Conservation (phyloP, 1,140 invertebrate genomes). For the Mizuhopecten yessoensis region DNA sequence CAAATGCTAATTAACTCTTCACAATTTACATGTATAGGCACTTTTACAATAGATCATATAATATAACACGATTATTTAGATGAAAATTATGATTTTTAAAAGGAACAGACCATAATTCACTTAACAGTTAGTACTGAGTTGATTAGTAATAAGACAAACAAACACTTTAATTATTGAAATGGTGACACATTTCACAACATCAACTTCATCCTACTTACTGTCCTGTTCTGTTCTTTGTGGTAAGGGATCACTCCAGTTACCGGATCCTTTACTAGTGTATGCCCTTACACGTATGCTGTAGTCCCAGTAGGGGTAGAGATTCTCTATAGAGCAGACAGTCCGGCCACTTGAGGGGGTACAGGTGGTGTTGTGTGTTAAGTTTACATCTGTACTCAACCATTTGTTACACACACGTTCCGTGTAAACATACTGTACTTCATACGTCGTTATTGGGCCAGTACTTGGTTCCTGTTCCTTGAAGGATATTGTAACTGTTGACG, state of each 20-base stretch:
- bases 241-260: not conserved
- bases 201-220: conserved; percentile 24
- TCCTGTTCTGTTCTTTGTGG: not conserved
- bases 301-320: not conserved
- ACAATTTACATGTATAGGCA: no score
- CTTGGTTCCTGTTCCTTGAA: not conserved
- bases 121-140: no score
- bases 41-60: no score
- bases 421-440: not conserved
- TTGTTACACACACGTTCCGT: not conserved
- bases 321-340: not conserved
- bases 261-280: not conserved
- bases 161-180: no score
- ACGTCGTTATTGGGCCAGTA: not conserved
- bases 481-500: not conserved
- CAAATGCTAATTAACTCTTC: no score
- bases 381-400: not conserved
- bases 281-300: not conserved
- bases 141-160: no score
- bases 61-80: no score
- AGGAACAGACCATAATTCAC: no score
- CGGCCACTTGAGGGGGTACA: not conserved
- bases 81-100: no score
- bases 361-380: not conserved
- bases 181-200: no score